phyloP scores from a whole-genome alignment of 2,888 invertebrate genomes.

The Trimorus sp. region DNA sequence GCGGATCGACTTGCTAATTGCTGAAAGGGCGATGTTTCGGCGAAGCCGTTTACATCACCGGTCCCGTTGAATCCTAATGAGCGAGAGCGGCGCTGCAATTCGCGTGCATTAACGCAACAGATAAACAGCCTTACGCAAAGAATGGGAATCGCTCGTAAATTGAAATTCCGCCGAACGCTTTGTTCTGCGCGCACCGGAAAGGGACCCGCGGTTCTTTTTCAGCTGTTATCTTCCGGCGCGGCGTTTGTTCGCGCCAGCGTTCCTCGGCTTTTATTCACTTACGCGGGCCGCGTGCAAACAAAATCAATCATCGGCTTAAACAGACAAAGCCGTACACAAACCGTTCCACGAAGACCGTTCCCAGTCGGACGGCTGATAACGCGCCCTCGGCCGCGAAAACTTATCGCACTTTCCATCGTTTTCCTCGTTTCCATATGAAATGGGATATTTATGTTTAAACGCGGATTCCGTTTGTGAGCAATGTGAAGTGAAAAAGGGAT shows the following conservation, averaged over 20 bases:
- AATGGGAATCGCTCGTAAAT: constrained; percentile 53
- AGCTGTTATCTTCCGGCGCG: constrained; percentile 42
- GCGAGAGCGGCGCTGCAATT: constrained; percentile 40
- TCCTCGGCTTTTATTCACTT: constrained; percentile 38
- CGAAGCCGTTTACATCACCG: constrained; percentile 33
- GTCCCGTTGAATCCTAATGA: constrained; percentile 52
- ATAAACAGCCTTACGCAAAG: constrained; percentile 55
- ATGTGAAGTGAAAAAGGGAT: too few relatives aligned
- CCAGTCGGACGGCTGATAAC: too few relatives aligned
- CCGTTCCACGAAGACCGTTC: too few relatives aligned
- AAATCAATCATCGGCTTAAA: constrained; percentile 38
- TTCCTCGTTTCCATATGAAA: too few relatives aligned
- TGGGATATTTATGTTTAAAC: too few relatives aligned
- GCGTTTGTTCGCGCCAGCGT: constrained; percentile 44
- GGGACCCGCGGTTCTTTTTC: constrained; percentile 48
- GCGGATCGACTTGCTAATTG: constrained; percentile 10
- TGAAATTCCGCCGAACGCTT: constrained; percentile 61
- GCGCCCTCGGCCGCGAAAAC: too few relatives aligned
- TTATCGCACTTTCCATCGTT: too few relatives aligned
- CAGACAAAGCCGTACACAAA: constrained; percentile 1
- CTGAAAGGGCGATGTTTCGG: constrained; percentile 9
- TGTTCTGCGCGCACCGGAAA: constrained; percentile 58
- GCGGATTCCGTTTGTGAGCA: too few relatives aligned
- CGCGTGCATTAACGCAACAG: constrained; percentile 23
- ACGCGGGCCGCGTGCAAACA: constrained; percentile 20